Conservation (phyloP, 2,113 vertebrate genomes). For the Herpetotheres cachinnans region DNA sequence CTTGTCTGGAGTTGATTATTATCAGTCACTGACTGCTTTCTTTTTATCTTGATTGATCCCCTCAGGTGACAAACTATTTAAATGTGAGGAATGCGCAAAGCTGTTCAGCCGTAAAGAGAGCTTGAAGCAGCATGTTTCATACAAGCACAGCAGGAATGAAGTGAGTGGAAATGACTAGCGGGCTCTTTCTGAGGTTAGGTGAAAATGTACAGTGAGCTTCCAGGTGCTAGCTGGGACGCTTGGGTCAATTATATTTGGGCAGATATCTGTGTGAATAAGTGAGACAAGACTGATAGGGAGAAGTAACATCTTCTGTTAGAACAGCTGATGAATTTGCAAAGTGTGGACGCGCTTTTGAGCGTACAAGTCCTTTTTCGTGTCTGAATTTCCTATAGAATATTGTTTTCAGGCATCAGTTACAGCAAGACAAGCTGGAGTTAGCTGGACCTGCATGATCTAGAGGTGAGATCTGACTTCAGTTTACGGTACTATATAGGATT, state of each 20-base stretch:
- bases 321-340: background rate
- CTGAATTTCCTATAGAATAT: background rate
- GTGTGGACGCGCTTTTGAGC: background rate
- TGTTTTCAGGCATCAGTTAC: background rate
- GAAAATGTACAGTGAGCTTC: background rate
- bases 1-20: constrained; percentile 1
- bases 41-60: background rate
- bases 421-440: background rate
- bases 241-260: background rate
- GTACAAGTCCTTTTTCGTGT: background rate
- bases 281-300: background rate
- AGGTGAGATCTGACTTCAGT: background rate
- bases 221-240: background rate
- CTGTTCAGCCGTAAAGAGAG: constrained; percentile 98
- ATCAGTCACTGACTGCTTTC: background rate
- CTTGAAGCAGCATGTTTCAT: constrained; percentile 97
- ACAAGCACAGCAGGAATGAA: constrained; percentile 96
- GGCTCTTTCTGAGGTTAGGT: background rate
- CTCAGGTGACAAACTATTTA: constrained; percentile 94
- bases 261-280: background rate
- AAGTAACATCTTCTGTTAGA: background rate
- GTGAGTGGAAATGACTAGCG: constrained; percentile 63
- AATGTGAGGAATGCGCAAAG: constrained; percentile 97
- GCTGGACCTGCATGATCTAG: background rate
- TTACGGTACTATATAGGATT: background rate